A percentile compares a stretch with the other conserved stretches of the same genome.
These are phyloP conservation scores for Prolemur simus DNA, from an alignment of 2,113 vertebrate genomes.

Conservation along the genomic window DNA sequence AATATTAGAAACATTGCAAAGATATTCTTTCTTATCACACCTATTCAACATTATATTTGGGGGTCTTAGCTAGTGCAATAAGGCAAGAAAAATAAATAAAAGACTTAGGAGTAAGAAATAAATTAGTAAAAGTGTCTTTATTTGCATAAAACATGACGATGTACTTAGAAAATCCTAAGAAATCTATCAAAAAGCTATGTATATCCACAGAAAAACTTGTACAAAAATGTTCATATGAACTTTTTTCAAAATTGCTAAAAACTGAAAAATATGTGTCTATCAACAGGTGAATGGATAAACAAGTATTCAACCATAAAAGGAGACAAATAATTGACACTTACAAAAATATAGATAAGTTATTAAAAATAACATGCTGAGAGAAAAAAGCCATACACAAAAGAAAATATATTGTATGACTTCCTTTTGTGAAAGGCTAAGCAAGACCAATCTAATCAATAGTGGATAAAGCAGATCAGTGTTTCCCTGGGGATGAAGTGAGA, in stretches of 20 bases:
- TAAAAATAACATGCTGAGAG: neutral
- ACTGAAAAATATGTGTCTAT: neutral
- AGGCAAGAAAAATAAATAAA: constrained; percentile 51
- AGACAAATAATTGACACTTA: neutral
- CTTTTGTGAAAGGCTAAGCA: neutral
- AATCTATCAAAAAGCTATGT: neutral
- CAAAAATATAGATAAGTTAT: neutral
- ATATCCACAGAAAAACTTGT: neutral
- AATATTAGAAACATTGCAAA: neutral
- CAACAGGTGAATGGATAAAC: neutral
- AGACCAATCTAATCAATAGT: neutral
- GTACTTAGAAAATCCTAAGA: neutral
- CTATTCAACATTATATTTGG: neutral
- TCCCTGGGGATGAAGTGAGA: neutral
- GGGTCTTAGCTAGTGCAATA: constrained; percentile 16
- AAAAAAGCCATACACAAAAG: neutral
- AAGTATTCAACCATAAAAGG: neutral
- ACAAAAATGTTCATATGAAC: neutral
- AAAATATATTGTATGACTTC: neutral
- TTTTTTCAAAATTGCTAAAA: neutral
- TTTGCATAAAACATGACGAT: neutral
- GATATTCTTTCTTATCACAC: neutral
- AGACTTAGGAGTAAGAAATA: neutral
- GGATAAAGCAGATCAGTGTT: neutral
- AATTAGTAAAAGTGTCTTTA: neutral